These are phyloP conservation scores for Leptogaster cylindrica DNA, from an alignment of 2,888 invertebrate species.

Conservation along the genomic window DNA sequence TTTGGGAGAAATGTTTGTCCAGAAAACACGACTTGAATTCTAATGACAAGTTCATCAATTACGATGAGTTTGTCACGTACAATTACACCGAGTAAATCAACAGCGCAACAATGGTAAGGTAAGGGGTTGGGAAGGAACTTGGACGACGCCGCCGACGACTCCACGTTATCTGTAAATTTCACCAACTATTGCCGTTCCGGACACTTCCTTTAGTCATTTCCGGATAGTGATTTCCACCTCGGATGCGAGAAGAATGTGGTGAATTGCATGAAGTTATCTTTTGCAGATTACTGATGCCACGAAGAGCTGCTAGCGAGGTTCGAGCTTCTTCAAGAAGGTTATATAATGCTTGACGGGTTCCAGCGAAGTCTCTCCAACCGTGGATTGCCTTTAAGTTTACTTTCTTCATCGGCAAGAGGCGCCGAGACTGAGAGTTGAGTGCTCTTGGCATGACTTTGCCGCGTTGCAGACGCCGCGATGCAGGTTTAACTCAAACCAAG, in stretches of 20 bases:
- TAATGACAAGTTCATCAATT: slow-evolving; percentile 18
- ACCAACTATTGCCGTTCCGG: neutral
- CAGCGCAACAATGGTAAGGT: no score
- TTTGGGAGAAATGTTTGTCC: slow-evolving; percentile 7
- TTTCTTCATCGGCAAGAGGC: neutral
- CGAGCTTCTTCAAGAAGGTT: slow-evolving; percentile 12
- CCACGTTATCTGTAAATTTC: neutral
- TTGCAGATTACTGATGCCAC: no score
- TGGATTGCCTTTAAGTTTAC: neutral
- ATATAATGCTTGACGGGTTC: slow-evolving; percentile 6
- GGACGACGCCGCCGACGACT: no score
- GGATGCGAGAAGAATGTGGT: no score
- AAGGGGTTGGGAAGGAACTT: no score
- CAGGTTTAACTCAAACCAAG: no score
- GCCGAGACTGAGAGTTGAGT: no score
- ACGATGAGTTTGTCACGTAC: slow-evolving; percentile 1
- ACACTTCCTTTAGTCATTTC: slow-evolving; percentile 11
- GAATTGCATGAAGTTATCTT: neutral
- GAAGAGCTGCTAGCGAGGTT: no score
- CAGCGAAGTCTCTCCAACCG: neutral
- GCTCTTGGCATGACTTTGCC: neutral
- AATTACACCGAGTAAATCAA: neutral
- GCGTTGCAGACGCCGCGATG: no score
- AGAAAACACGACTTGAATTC: slow-evolving; percentile 17
- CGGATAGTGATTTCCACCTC: slow-evolving; percentile 10